A percentile compares a stretch with the other conserved stretches of the same genome.
Evolutionary conservation across 1,140 invertebrate genomes (phyloP).

Genomic region (Protaetia brevitarsis): DNA sequence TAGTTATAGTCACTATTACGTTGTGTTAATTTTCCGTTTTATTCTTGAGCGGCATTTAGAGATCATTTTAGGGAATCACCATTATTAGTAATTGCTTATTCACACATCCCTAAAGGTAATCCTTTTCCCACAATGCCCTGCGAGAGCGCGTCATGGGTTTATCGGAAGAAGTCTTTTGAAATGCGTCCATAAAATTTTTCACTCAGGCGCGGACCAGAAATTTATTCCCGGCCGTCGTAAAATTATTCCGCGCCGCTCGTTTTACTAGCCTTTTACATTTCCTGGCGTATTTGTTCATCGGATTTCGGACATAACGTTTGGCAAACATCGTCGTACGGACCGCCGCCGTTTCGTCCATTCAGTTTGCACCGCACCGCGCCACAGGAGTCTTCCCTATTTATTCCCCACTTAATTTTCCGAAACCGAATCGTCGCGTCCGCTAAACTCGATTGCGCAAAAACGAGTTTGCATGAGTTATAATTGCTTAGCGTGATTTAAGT

Average conservation of each 20-base stretch:
- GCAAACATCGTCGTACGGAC: constrained; percentile 2
- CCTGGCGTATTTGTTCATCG: constrained; percentile 10
- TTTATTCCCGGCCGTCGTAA: constrained; percentile 11
- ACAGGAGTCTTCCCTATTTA: neutral
- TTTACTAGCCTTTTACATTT: constrained; percentile 18
- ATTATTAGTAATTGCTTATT: too few species aligned
- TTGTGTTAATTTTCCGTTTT: too few species aligned
- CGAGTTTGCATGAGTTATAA: neutral
- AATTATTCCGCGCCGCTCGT: constrained; percentile 15
- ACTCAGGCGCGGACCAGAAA: constrained; percentile 1
- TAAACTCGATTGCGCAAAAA: neutral
- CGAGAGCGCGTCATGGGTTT: neutral
- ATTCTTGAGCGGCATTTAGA: too few species aligned
- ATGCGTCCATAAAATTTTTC: constrained; percentile 7
- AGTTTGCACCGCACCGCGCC: too few species aligned
- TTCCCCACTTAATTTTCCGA: neutral
- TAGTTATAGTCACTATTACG: too few species aligned
- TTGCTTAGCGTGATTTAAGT: neutral
- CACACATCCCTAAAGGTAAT: too few species aligned
- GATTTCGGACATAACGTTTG: constrained; percentile 14
- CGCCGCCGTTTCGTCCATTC: too few species aligned
- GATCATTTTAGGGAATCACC: too few species aligned
- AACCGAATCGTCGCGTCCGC: neutral
- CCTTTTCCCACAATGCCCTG: too few species aligned
- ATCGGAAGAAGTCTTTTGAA: constrained; percentile 14